phyloP scores from a whole-genome alignment of 2,797 vertebrate genomes.

The Limosa lapponica region DNA sequence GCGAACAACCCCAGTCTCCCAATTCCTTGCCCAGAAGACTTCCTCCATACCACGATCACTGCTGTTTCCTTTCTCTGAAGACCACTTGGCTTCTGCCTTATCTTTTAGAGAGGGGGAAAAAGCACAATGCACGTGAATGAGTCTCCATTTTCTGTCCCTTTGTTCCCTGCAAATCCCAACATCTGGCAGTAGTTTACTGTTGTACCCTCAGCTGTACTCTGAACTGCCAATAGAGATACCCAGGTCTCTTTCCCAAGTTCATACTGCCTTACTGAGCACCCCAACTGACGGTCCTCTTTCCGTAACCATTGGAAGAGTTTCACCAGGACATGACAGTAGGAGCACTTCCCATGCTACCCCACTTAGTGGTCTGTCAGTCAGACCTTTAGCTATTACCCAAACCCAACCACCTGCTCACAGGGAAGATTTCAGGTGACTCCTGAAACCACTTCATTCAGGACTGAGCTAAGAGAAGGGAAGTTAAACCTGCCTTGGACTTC shows the following conservation, averaged over 20 bases:
- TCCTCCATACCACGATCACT: neutral
- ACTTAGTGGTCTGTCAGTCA: neutral
- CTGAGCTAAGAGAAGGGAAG: neutral
- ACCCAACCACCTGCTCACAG: neutral
- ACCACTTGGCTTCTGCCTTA: neutral
- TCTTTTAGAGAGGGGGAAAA: neutral
- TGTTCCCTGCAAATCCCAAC: neutral
- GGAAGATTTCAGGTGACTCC: neutral
- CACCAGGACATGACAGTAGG: neutral
- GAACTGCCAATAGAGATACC: neutral
- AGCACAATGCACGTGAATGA: accelerated
- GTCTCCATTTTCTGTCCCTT: neutral
- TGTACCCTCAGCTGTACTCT: neutral
- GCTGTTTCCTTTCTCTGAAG: neutral
- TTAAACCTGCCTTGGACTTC: neutral
- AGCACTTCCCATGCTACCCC: neutral
- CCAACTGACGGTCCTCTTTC: neutral
- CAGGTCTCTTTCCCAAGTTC: neutral
- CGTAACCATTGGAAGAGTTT: neutral
- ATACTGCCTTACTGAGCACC: neutral
- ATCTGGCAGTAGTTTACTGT: neutral
- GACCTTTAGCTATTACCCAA: neutral
- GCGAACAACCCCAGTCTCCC: neutral
- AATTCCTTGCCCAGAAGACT: neutral
- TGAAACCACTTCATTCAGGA: neutral